Base-by-base conservation (phyloP, 2,113 vertebrate genomes). In the Oxygymnocypris stewartii region DNA sequence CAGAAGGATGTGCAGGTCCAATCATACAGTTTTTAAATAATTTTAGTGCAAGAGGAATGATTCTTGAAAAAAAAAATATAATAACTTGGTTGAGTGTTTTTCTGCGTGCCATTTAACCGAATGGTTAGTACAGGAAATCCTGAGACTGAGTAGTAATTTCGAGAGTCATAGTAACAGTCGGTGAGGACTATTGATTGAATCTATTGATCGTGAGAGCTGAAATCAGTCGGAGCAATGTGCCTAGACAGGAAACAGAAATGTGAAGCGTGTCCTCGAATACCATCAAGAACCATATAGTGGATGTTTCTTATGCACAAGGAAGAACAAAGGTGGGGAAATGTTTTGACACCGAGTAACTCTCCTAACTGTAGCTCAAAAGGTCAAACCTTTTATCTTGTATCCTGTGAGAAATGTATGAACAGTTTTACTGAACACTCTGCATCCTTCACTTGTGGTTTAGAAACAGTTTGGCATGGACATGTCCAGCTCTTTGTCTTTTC, bases 121-220 rank as follows among this genome's bases (percentile, higher is more conserved):
- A 73, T 14, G 74, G 67, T 44, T 54, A 44, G 10, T 73, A 57
- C 14, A 69, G 35, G 47, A 71, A 82, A 82, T 74, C 18, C 35
- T 80, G 54, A 20, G 79, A 74, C 63, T 85, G 67, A 87, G 76
- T 84, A 57, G 23, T 73, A 51, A 54, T 74, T 59, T 47, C 18
- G 25, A 82, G 63, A 61, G 20, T 81, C 57, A 79, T 84, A 65
- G 78, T 81, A 89, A 89, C 84, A 87, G 79, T 89, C 63, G 54
- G 28, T 75, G 84, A 87, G 71, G 74, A 90, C 86, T 84, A 90
- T 88, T 86, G 88, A 90, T 86, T 69, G 84, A 81, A 61, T 75
- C n/a, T 89, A 83, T 79, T 88, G 86, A 90, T 90, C 81, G 44
- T 51, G 63, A 85, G 91, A 89, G 90, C 57, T 75, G 75, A 90